Conservation (phyloP, 37 sponge, comb jelly and placozoan genomes). For the Halisarca cf. caerulea region DNA sequence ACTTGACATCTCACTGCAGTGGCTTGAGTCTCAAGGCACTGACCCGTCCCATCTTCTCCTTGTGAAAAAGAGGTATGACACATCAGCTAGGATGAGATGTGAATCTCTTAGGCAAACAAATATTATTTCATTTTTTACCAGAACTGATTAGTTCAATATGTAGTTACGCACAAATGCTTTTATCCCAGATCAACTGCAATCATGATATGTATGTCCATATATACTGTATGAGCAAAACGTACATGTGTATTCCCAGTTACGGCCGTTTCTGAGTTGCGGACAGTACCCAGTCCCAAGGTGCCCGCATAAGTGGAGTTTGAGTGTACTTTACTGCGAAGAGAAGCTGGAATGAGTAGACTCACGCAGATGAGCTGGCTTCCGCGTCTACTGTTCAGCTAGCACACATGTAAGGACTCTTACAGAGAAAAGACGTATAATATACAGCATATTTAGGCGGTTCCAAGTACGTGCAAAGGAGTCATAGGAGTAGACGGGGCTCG, state of each 20-base stretch:
- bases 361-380: too few species aligned
- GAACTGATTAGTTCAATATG: not conserved
- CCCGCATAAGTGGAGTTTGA: conserved; percentile 1
- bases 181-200: not conserved
- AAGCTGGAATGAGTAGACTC: too few species aligned
- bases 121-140: conserved; percentile 2
- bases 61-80: conserved; percentile 20
- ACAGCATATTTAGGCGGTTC: too few species aligned
- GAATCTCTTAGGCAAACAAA: conserved; percentile 15
- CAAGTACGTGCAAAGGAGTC: too few species aligned
- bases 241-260: conserved; percentile 2
- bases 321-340: not conserved
- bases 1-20: not conserved
- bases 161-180: not conserved
- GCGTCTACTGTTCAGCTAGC: too few species aligned
- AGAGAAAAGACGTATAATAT: too few species aligned
- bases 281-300: conserved; percentile 10
- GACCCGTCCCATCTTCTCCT: not conserved
- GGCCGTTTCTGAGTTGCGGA: conserved; percentile 1
- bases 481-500: too few species aligned
- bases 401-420: too few species aligned
- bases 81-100: conserved; percentile 12
- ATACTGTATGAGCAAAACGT: not conserved
- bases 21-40: not conserved
- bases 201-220: not conserved